Evolutionary conservation across 2,113 vertebrate genomes (phyloP).

Genomic region (Elaphurus davidianus): DNA sequence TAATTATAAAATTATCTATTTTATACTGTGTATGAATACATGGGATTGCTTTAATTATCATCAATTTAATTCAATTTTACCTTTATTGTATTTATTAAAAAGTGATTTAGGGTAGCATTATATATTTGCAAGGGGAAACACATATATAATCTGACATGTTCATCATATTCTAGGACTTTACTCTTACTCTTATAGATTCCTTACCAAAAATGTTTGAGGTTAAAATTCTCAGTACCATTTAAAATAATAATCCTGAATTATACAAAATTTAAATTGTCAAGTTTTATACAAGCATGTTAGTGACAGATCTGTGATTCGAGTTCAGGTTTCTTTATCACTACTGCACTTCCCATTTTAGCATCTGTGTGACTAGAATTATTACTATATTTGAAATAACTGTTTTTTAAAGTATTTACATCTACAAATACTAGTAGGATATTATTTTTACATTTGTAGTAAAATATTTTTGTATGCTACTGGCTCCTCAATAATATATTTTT

Average conservation of each 20-base stretch:
- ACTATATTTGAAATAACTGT: neutral
- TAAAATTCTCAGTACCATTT: neutral
- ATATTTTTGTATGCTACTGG: neutral
- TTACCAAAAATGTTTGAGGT: neutral
- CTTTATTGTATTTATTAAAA: neutral
- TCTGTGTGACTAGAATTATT: neutral
- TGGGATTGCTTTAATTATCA: neutral
- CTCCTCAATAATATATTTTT: neutral
- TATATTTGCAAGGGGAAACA: neutral
- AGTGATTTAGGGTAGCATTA: neutral
- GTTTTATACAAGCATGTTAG: neutral
- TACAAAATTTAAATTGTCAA: neutral
- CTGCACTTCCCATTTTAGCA: neutral
- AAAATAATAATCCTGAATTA: neutral
- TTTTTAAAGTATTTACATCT: neutral
- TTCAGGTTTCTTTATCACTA: neutral
- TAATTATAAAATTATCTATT: neutral
- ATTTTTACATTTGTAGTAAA: neutral
- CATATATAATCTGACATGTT: neutral
- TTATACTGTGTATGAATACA: neutral
- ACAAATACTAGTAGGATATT: neutral
- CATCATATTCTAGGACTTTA: neutral
- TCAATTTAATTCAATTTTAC: neutral
- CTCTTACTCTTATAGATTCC: neutral
- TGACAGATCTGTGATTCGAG: neutral